phyloP scores from a whole-genome alignment of 53 echinoderm and acorn worm genomes.

The Paracentrotus lividus region DNA sequence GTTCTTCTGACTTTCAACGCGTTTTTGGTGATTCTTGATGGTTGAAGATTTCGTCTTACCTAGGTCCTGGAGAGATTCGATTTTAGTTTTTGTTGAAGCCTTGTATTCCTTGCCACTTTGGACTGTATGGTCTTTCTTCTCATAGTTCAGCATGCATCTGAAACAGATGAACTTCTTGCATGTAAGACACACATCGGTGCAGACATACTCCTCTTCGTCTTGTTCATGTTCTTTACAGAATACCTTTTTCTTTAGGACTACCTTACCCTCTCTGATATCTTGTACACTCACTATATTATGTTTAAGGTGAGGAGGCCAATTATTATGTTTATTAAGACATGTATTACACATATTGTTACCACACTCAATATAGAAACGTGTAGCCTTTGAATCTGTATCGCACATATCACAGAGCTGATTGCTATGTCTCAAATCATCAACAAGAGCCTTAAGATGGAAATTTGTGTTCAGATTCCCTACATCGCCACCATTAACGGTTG shows the following conservation, averaged over 20 bases:
- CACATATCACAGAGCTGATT: neutral
- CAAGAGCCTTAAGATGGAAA: neutral
- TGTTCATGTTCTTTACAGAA: neutral
- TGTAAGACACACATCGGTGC: neutral
- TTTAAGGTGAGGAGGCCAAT: neutral
- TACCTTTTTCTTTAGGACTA: neutral
- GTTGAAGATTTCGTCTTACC: neutral
- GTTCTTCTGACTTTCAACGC: neutral
- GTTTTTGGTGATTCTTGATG: neutral
- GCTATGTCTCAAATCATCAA: neutral
- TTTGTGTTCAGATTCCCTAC: neutral
- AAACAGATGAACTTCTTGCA: neutral
- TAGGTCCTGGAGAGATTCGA: neutral
- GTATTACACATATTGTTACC: neutral
- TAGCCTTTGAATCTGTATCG: neutral
- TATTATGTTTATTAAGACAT: neutral
- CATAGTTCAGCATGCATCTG: neutral
- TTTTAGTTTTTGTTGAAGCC: neutral
- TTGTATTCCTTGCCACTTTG: neutral
- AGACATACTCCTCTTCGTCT: neutral
- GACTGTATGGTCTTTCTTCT: neutral
- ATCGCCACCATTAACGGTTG: neutral
- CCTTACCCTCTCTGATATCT: neutral
- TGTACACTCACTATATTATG: neutral
- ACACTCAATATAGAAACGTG: neutral